phyloP scores from a whole-genome alignment of 2,888 invertebrate genomes.

The Polydrusus pterygomalis region DNA sequence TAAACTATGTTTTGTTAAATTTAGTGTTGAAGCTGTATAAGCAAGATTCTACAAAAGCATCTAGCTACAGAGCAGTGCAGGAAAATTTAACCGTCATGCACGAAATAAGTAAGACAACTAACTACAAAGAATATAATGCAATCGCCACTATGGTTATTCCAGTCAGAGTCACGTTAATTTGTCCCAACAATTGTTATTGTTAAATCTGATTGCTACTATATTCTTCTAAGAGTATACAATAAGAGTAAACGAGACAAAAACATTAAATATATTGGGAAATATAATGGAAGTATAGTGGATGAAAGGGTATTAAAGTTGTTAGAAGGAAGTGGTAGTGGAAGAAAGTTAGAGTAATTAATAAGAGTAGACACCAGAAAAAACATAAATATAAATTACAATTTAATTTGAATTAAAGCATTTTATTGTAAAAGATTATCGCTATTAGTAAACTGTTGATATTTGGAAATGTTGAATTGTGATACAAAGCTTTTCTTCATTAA shows the following conservation, averaged over 20 bases:
- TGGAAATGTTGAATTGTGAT: no score
- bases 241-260: conserved; percentile 29
- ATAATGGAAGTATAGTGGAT: conserved; percentile 22
- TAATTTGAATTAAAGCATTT: no score
- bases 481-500: no score
- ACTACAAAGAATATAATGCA: conserved; percentile 47
- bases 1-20: background rate
- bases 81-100: conserved; percentile 32
- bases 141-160: background rate
- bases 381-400: background rate
- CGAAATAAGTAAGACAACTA: background rate
- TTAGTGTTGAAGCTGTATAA: conserved; percentile 28
- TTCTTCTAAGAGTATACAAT: conserved; percentile 35
- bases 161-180: background rate
- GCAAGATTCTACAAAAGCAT: conserved; percentile 32
- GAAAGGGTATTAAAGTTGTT: conserved; percentile 23
- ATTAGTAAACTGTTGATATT: no score
- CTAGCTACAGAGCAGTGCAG: conserved; percentile 47
- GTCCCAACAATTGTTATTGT: background rate
- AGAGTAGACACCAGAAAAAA: background rate
- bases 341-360: conserved; percentile 7
- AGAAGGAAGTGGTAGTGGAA: conserved; percentile 32
- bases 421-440: no score
- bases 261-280: conserved; percentile 6
- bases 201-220: conserved; percentile 43